Base-by-base conservation (phyloP, 2,113 vertebrate genomes). In the Melanerpes formicivorus region DNA sequence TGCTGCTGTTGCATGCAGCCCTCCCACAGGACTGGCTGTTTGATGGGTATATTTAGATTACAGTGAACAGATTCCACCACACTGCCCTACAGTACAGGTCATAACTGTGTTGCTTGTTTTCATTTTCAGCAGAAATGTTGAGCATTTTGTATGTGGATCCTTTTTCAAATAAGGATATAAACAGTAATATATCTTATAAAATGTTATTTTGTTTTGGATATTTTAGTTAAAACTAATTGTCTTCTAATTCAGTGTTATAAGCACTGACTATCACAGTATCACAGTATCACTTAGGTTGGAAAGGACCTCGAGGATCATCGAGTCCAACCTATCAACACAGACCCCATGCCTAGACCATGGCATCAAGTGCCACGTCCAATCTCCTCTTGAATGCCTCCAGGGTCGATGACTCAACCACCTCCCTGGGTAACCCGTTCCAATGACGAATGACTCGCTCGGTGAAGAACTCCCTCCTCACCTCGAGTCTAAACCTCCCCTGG, bases 11-110 rank as follows among this genome's bases (percentile, higher is more conserved):
- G 62, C 63, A 62, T 2, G 22, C n/a, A 93, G 62, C 27, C 18
- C 58, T 84, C 85, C 88, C 58, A 76, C 63, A 89, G 71, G 76
- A 92, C 80, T 59, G 54, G 17, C 29, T 86, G n/a, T 62, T 96
- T 50, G 55, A 69, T 60, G 32, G 34, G 17, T 93, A 79, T 96
- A 82, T 91, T 95, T 95, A 88, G 59, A 88, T 70, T 95, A 87
- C 63, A 83, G n/a, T 0, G 5, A 87, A 69, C 64, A 89, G 32
- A 86, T 56, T 73, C 84, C 6, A 60, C 64, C 54, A 56, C 7
- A 64, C 5, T 7, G 6, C 46, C 70, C 62, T 54, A 70, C 22
- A 76, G 29, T 32, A 79, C 60, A 84, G 65, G 75, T 90, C 82
- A 91, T 87, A 87, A 90, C 34, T 55, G 5, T 69, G 21, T 27